Evolutionary conservation across 1,140 invertebrate species (phyloP).

Genomic region (Cyrtorhinus lividipennis): DNA sequence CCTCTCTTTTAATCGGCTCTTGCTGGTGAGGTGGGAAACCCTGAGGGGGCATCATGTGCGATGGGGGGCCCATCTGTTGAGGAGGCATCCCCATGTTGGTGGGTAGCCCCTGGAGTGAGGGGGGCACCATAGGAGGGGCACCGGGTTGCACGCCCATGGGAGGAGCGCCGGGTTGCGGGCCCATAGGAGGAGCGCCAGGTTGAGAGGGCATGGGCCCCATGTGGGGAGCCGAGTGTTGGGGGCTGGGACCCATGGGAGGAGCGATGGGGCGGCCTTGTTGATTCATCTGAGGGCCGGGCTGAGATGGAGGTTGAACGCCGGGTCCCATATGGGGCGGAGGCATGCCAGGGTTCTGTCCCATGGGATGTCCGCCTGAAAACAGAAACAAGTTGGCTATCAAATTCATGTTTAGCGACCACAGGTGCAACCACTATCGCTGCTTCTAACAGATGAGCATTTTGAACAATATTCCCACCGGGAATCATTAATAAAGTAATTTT

Average conservation of each 20-base stretch:
- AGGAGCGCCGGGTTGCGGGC: neutral
- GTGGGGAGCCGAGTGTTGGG: constrained; percentile 5
- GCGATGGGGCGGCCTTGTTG: neutral
- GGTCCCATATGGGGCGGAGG: constrained; percentile 9
- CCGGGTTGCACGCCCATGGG: neutral
- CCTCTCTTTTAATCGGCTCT: neutral
- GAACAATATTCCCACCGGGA: no score
- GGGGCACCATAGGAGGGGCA: neutral
- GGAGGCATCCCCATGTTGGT: neutral
- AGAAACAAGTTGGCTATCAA: no score
- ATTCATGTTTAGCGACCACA: no score
- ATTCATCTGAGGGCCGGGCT: neutral
- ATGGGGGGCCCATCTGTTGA: neutral
- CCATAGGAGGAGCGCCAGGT: neutral
- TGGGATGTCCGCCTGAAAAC: neutral
- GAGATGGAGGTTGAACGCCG: neutral
- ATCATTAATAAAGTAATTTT: no score
- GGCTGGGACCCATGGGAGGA: neutral
- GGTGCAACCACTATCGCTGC: no score
- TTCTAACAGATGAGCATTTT: no score
- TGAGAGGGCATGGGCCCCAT: constrained; percentile 1
- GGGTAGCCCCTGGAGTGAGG: neutral
- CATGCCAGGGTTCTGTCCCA: neutral
- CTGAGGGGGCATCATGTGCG: neutral
- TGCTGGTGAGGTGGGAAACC: neutral